phyloP scores from a whole-genome alignment of 2,888 invertebrate species.

The Heliconius aoede region DNA sequence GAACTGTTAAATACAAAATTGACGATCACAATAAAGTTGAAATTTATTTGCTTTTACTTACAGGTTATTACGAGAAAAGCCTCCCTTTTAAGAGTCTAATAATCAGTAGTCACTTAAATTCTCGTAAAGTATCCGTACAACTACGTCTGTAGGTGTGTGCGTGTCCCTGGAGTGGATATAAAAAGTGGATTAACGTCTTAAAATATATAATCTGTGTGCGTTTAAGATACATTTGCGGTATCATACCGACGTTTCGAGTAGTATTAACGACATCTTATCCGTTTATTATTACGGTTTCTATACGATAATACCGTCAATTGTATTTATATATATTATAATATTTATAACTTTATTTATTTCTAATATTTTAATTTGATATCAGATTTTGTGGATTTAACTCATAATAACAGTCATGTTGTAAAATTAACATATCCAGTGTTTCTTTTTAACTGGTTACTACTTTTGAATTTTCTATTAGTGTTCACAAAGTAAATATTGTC shows the following conservation, averaged over 20 bases:
- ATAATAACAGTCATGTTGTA: not conserved
- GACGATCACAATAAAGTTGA: constrained; percentile 46
- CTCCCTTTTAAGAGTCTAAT: constrained; percentile 45
- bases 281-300: constrained; percentile 19
- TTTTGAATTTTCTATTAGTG: constrained; percentile 82
- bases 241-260: constrained; percentile 49
- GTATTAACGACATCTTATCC: constrained; percentile 47
- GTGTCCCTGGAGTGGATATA: constrained; percentile 60
- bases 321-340: constrained; percentile 32
- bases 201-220: constrained; percentile 67
- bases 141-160: constrained; percentile 68
- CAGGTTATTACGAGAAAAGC: constrained; percentile 45
- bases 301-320: constrained; percentile 21
- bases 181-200: constrained; percentile 74
- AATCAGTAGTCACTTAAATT: constrained; percentile 66
- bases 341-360: constrained; percentile 42
- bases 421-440: constrained; percentile 70
- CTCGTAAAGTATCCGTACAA: constrained; percentile 55
- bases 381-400: constrained; percentile 4
- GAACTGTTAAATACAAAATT: constrained; percentile 40
- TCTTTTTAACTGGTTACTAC: constrained; percentile 79
- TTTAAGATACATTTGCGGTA: constrained; percentile 68
- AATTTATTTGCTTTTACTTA: constrained; percentile 49
- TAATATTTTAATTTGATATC: constrained; percentile 6
- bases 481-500: constrained; percentile 78